Evolutionary conservation across 2,797 vertebrate species (phyloP), one percentile per base, ranked within the genome.

Genomic region (Tenualosa thibaudeaui): DNA sequence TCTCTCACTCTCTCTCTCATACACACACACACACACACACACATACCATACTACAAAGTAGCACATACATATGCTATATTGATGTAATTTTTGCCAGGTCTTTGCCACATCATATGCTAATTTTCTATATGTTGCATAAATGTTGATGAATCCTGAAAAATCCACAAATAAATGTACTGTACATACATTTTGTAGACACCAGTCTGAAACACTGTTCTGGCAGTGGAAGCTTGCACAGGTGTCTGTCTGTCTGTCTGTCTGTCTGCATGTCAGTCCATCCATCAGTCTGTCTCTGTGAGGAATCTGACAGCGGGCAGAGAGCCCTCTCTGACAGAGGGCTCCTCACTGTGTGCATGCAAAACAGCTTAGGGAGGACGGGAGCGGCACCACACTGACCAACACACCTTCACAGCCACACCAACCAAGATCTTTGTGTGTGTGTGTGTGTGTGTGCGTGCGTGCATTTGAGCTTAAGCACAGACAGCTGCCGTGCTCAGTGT

Each of bases 251-350:
- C 22, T n/a, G 24, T 26, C 37, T 37, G 49, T 82, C 49, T 82
- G 83, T 81, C 62, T 31, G 26, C 50, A 58, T 88, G 86, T 90
- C 89, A 88, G 85, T 53, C 88, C 58, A 60, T 82, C 86, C 84
- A 82, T 91, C 88, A 89, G 85, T 78, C 68, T 40, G 26, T 75
- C 68, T 75, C 68, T 37, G 68, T 40, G 68, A 75, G 82, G 58
- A 43, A n/a, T 84, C 81, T 90, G 89, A 91, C 90, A 90, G 88
- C 86, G 82, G 85, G 85, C 56, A 68, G 82, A 71, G 46, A 85
- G 86, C 88, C 53, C 83, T 85, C 65, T 83, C 85, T 88, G 88
- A 86, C 87, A 86, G 86, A 81, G 49, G 68, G 49, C 85, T 51
- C 58, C 43, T 51, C 84, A 81, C 83, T 82, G 81, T 84, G 81